Conservation (phyloP, 2,113 vertebrate species). For the Penelope pileata region DNA sequence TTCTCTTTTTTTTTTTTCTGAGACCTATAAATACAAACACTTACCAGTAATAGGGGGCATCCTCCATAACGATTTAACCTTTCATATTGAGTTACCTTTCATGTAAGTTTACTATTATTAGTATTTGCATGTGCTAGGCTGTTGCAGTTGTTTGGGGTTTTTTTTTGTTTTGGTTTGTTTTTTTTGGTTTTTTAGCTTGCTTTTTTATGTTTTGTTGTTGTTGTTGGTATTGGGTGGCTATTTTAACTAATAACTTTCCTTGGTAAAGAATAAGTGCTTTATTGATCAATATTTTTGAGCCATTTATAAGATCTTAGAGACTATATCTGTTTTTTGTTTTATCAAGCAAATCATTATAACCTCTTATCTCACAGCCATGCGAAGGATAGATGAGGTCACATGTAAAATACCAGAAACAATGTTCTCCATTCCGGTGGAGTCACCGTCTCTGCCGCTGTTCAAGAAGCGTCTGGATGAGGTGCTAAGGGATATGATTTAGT, state of each 20-base stretch:
- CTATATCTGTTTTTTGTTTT: background rate
- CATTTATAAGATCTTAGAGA: background rate
- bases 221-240: background rate
- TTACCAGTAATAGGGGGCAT: background rate
- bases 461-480: too few species aligned
- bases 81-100: background rate
- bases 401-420: background rate
- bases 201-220: background rate
- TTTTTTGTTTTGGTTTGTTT: background rate
- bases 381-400: background rate
- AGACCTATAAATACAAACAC: background rate
- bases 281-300: background rate
- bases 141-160: background rate
- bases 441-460: too few species aligned
- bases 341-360: background rate
- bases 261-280: background rate
- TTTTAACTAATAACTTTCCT: background rate
- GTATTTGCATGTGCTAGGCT: background rate
- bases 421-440: too few species aligned
- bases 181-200: background rate
- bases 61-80: background rate
- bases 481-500: too few species aligned
- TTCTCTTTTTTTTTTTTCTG: background rate
- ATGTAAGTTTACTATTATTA: background rate
- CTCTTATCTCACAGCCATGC: background rate